A percentile compares a stretch with the other conserved stretches of the same genome.
These are phyloP conservation scores for Mechanitis mazaeus DNA, from an alignment of 2,888 invertebrate species.

Conservation along the genomic window DNA sequence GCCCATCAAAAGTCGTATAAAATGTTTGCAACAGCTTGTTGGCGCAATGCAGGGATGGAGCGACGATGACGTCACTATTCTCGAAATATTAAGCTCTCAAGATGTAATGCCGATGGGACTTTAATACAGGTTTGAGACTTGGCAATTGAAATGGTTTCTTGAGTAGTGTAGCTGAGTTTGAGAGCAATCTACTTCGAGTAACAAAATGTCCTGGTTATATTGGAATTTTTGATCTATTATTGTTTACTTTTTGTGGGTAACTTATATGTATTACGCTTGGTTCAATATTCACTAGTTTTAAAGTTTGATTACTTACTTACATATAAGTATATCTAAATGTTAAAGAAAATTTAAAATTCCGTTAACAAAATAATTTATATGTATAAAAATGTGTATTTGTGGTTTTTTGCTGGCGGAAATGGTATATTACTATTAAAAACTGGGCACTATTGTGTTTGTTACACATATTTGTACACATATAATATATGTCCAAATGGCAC, in stretches of 20 bases:
- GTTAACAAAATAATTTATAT: no score
- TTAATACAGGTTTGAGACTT: conserved; percentile 29
- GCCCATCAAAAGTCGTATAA: conserved; percentile 33
- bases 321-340: no score
- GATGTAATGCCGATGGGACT: conserved; percentile 26
- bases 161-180: conserved; percentile 16
- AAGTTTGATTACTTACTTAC: no score
- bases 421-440: no score
- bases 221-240: not conserved
- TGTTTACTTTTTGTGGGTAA: not conserved
- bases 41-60: conserved; percentile 35
- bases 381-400: no score
- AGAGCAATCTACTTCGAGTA: conserved; percentile 22
- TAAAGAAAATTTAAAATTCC: no score
- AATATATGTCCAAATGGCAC: no score
- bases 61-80: conserved; percentile 29
- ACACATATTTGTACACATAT: no score
- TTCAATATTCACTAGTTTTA: no score
- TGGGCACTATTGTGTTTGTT: no score
- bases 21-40: conserved; percentile 31
- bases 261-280: no score
- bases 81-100: conserved; percentile 30
- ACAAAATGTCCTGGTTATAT: not conserved
- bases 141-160: conserved; percentile 27
- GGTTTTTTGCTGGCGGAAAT: no score